Conservation (phyloP, 2,113 vertebrate species). For the Brienomyrus brachyistius region DNA sequence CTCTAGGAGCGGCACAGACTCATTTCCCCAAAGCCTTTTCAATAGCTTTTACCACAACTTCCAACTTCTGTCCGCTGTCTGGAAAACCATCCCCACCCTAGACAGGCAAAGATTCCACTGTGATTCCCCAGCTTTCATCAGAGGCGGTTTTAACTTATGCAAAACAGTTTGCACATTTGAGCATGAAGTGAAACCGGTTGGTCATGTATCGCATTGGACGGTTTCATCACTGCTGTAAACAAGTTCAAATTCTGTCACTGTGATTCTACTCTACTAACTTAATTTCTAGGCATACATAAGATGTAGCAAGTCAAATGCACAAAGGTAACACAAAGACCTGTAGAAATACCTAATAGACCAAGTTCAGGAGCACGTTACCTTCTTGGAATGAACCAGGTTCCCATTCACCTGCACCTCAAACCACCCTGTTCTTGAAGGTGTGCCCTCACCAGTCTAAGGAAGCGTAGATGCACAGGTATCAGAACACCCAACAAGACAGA, state of each 20-base stretch:
- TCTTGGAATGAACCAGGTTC: slow-evolving; percentile 42
- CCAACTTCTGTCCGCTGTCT: slow-evolving; percentile 29
- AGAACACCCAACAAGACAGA: neutral
- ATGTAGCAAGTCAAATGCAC: neutral
- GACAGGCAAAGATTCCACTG: neutral
- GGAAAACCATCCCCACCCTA: slow-evolving; percentile 41
- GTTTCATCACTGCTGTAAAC: neutral
- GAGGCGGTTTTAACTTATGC: neutral
- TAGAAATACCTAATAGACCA: neutral
- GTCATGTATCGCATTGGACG: neutral
- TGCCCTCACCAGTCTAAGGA: slow-evolving; percentile 36
- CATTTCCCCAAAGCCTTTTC: slow-evolving; percentile 31
- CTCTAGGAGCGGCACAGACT: slow-evolving; percentile 25
- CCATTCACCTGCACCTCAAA: slow-evolving; percentile 44
- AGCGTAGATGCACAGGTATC: neutral
- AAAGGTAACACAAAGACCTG: neutral
- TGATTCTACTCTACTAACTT: neutral
- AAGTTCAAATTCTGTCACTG: neutral
- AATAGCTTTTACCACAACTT: slow-evolving; percentile 30
- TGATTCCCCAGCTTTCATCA: too few relatives aligned
- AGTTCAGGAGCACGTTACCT: slow-evolving; percentile 22
- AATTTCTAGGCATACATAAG: neutral
- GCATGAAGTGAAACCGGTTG: neutral
- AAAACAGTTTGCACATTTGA: neutral
- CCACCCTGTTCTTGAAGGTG: slow-evolving; percentile 32